Base-by-base conservation (phyloP, 2,888 invertebrate genomes). In the Microctonus aethiopoides region DNA sequence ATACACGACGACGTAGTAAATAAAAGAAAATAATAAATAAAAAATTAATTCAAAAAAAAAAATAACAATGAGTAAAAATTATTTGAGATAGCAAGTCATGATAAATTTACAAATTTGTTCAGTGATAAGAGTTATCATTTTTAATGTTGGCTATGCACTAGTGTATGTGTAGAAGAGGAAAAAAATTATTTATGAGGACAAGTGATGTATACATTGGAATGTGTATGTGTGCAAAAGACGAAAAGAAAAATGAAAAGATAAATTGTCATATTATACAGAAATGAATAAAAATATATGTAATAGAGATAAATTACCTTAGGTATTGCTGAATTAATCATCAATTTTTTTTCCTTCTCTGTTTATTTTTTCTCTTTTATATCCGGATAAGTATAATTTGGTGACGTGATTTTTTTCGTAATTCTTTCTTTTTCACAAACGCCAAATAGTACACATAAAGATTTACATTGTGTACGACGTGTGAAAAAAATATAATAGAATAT, bases 281-380 rank as follows among this genome's bases (percentile, higher is more conserved):
- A 54, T 54, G 54, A 54, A 54, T 54, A 46, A 16, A 16, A 2
- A 6, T 13, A 26, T 4, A 34, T 29, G 20, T 29, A 57, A 39
- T 65, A 56, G 13, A 54, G 56, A 56, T 65, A 65, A 56, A 56
- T 65, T 16, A 54, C 22, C 22, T 34, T 34, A 16, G 36, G n/a
- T 39, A 11, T 54, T 56, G 36, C 39, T 65, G 65, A 52, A 65
- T 65, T 65, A 65, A 65, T 65, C 65, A 65, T 65, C n/a, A 16
- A 20, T 2, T 20, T 16, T 46, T 46, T 46, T 16, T 46, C 46
- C 16, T 9, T 46, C 7, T 22, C 29, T 2, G 46, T 51, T 51
- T 64, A 22, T 51, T 32, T 52, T 52, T 32, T 36, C 24, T 46
- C 0, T 36, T 4, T 5, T 20, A 4, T 46, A 46, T 46, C 46